These are phyloP conservation scores for Leptopilina clavipes DNA, from an alignment of 1,140 invertebrate species.

Conservation along the genomic window DNA sequence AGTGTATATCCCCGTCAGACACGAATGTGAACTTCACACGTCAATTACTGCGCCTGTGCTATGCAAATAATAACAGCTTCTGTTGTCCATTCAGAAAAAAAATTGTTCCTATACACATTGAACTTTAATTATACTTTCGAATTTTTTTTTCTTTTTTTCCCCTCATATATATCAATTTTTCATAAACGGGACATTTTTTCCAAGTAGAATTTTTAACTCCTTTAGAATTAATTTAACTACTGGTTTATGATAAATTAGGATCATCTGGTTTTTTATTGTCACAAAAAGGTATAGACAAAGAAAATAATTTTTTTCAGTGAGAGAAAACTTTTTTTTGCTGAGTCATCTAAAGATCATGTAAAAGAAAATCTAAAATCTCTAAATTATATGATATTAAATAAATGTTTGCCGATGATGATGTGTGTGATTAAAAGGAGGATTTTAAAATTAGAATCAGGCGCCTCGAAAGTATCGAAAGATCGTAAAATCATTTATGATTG, in stretches of 20 bases:
- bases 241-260: no score
- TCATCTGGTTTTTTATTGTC: no score
- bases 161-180: neutral
- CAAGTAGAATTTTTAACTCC: no score
- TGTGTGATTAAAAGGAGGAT: neutral
- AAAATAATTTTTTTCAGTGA: no score
- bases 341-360: neutral
- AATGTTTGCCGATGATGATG: neutral
- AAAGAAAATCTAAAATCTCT: neutral
- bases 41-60: conserved; percentile 63
- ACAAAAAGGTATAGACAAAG: no score
- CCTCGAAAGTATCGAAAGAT: neutral
- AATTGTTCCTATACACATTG: conserved; percentile 37
- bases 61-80: conserved; percentile 59
- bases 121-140: neutral
- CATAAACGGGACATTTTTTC: no score
- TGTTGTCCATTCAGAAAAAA: conserved; percentile 42
- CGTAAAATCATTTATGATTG: conserved; percentile 28
- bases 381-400: neutral
- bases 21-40: conserved; percentile 68
- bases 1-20: conserved; percentile 52
- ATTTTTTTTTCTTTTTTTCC: neutral
- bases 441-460: conserved; percentile 20
- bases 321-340: no score
- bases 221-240: no score